A percentile compares a stretch with the other conserved stretches of the same genome.
These are phyloP conservation scores for Oncorhynchus clarkii DNA, from an alignment of 2,113 vertebrate genomes.

Conservation along the genomic window DNA sequence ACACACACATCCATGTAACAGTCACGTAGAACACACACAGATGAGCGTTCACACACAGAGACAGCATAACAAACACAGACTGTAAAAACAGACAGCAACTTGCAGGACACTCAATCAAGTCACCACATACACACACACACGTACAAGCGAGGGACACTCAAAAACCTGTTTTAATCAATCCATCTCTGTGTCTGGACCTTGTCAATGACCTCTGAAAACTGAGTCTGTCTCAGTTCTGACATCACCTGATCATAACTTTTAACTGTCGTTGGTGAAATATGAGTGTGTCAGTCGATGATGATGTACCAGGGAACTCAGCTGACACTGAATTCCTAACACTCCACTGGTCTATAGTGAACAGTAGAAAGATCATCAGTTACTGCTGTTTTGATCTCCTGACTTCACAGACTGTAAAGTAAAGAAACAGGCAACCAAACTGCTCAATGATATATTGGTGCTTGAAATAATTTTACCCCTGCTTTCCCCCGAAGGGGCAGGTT, in stretches of 20 bases:
- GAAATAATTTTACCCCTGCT: too few relatives aligned
- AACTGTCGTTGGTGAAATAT: conserved; percentile 59
- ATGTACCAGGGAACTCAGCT: conserved; percentile 22
- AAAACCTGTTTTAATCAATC: too few relatives aligned
- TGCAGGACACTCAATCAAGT: background rate
- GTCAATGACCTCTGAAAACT: conserved; percentile 57
- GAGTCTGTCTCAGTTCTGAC: conserved; percentile 44
- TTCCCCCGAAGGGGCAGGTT: conserved; percentile 20
- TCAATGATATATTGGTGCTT: background rate
- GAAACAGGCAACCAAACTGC: background rate
- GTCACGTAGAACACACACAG: background rate
- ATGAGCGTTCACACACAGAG: conserved; percentile 14
- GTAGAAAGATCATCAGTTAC: too few relatives aligned
- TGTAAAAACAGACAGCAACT: too few relatives aligned
- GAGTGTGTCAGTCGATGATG: conserved; percentile 34
- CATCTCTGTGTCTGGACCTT: conserved; percentile 43
- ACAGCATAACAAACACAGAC: conserved; percentile 29
- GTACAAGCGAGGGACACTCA: too few relatives aligned
- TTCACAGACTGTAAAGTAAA: background rate
- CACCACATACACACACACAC: conserved; percentile 11
- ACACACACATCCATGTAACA: background rate
- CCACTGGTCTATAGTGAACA: conserved; percentile 1
- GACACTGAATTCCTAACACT: background rate
- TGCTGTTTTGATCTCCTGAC: background rate
- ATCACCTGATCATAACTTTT: conserved; percentile 57